A percentile compares a stretch with the other conserved stretches of the same genome.
Evolutionary conservation across 2,113 vertebrate genomes (phyloP).

Genomic region (Rhizomys pruinosus): DNA sequence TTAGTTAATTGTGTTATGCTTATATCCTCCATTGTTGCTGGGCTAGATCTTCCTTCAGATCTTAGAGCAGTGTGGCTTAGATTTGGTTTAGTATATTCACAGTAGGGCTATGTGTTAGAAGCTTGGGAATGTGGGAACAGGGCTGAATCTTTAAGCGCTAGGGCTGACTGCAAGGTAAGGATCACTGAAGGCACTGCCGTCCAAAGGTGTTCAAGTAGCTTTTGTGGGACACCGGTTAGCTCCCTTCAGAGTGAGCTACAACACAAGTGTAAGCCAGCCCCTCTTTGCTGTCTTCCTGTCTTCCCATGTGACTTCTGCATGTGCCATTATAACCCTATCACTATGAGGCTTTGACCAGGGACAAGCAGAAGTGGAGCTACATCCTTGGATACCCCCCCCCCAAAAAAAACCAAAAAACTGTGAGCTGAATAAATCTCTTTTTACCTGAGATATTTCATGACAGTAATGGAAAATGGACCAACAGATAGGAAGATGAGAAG

Average conservation of each 20-base stretch:
- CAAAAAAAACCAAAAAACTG: no score
- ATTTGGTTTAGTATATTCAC: background rate
- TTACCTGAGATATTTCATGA: background rate
- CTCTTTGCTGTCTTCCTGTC: background rate
- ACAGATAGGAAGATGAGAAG: background rate
- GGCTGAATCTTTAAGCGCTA: background rate
- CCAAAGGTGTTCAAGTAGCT: background rate
- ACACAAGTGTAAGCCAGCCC: background rate
- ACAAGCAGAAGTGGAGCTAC: background rate
- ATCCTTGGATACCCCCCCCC: background rate
- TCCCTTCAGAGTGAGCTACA: background rate
- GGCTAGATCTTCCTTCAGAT: slow-evolving; percentile 36
- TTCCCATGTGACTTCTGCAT: background rate
- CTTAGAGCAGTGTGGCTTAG: background rate
- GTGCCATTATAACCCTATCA: background rate
- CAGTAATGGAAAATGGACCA: background rate
- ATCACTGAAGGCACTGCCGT: background rate
- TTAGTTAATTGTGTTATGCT: slow-evolving; percentile 29
- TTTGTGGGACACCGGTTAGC: background rate
- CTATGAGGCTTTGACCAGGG: background rate
- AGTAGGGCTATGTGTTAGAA: background rate
- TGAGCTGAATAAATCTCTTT: background rate
- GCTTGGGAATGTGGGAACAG: background rate
- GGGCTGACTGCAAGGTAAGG: background rate
- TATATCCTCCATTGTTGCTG: background rate